Evolutionary conservation across 2,888 invertebrate species (phyloP).

Genomic region (Chrysomela aeneicollis): DNA sequence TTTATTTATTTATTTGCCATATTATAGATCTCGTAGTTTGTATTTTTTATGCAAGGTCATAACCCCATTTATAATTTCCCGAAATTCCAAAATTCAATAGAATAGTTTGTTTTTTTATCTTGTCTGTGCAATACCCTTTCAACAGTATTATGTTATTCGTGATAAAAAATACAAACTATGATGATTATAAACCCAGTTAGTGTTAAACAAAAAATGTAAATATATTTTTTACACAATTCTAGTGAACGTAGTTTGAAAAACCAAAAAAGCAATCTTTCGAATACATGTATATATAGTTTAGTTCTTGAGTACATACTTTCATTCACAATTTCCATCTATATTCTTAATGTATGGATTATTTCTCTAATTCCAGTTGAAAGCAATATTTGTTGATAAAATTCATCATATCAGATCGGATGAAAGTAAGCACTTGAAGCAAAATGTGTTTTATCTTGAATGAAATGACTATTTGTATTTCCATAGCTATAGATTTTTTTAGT

Average conservation of each 20-base stretch:
- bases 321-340: conserved; percentile 38
- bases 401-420: conserved; percentile 53
- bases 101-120: background rate
- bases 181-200: conserved; percentile 33
- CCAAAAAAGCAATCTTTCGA: conserved; percentile 53
- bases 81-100: conserved; percentile 14
- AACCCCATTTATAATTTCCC: conserved; percentile 12
- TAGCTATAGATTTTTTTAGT: conserved; percentile 59
- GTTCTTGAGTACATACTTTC: conserved; percentile 49
- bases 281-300: conserved; percentile 51
- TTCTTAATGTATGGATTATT: conserved; percentile 46
- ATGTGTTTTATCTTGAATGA: conserved; percentile 47
- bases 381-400: conserved; percentile 47
- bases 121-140: conserved; percentile 40
- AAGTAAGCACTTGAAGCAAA: conserved; percentile 50
- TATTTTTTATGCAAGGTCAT: conserved; percentile 32
- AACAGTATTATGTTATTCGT: conserved; percentile 38
- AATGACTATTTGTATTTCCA: conserved; percentile 55
- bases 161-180: background rate
- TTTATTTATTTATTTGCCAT: conserved; percentile 44
- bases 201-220: conserved; percentile 47
- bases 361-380: conserved; percentile 41
- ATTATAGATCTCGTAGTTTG: conserved; percentile 34
- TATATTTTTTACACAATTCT: conserved; percentile 52
- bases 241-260: conserved; percentile 46